Evolutionary conservation across 2,797 vertebrate genomes (phyloP).

Genomic region (Lerista edwardsae): DNA sequence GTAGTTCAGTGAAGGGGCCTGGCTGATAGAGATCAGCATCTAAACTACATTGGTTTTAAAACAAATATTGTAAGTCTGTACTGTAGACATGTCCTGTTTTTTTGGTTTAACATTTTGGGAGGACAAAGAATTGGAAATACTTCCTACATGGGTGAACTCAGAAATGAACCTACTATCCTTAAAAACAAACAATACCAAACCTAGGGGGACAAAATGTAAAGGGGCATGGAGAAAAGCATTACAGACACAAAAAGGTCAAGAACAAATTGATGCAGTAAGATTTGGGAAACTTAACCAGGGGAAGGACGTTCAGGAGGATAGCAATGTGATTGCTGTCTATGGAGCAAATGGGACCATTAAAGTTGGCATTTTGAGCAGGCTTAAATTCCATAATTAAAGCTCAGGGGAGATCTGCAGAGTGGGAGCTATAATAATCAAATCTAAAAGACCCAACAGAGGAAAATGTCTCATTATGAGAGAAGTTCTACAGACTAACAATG

Average conservation of each 20-base stretch:
- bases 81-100: too few species aligned
- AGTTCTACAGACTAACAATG: constrained; percentile 50
- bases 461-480: constrained; percentile 72
- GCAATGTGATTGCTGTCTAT: constrained; percentile 64
- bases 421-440: constrained; percentile 74
- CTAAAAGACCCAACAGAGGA: constrained; percentile 57
- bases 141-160: background rate
- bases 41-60: constrained; percentile 44
- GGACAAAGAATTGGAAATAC: too few species aligned
- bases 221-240: constrained; percentile 62
- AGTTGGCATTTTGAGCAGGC: constrained; percentile 71
- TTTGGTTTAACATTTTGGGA: too few species aligned
- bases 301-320: constrained; percentile 57
- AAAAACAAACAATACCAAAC: constrained; percentile 19
- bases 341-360: constrained; percentile 65
- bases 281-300: constrained; percentile 70
- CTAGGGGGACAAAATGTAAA: constrained; percentile 57
- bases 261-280: constrained; percentile 71
- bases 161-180: background rate
- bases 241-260: constrained; percentile 68
- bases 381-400: constrained; percentile 82
- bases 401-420: constrained; percentile 73
- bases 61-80: background rate
- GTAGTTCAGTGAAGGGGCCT: background rate
- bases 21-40: constrained; percentile 57